phyloP scores from a whole-genome alignment of 1,140 invertebrate genomes.

The Ephestia elutella region DNA sequence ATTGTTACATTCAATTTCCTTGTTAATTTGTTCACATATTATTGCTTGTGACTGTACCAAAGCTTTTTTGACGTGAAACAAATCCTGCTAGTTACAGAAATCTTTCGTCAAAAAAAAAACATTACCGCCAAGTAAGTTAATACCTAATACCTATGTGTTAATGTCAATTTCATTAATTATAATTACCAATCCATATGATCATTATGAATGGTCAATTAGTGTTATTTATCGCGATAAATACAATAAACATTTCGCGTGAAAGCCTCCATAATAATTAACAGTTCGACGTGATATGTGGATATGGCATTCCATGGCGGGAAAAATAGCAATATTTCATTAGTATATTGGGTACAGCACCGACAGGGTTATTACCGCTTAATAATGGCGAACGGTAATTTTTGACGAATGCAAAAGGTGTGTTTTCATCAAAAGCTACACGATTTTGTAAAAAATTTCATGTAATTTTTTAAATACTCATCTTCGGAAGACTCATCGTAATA shows the following conservation, averaged over 20 bases:
- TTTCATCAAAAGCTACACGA: background rate
- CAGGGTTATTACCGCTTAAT: slow-evolving; percentile 1
- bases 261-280: background rate
- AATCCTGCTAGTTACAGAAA: no score
- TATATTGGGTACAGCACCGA: background rate
- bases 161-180: background rate
- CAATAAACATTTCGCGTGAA: background rate
- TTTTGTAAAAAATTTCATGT: background rate
- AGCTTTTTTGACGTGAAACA: no score
- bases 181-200: background rate
- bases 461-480: no score
- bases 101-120: no score
- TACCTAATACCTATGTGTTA: no score
- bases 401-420: background rate
- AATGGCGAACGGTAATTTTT: slow-evolving; percentile 3
- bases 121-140: no score
- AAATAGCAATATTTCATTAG: slow-evolving; percentile 7
- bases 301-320: background rate
- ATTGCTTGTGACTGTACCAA: no score
- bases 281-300: background rate
- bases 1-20: no score
- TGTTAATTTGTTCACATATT: no score
- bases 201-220: background rate
- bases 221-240: background rate
- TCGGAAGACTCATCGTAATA: no score